Base-by-base conservation (phyloP, 92 coral and sea anemone genomes). In the Parazoanthus atlanticus region DNA sequence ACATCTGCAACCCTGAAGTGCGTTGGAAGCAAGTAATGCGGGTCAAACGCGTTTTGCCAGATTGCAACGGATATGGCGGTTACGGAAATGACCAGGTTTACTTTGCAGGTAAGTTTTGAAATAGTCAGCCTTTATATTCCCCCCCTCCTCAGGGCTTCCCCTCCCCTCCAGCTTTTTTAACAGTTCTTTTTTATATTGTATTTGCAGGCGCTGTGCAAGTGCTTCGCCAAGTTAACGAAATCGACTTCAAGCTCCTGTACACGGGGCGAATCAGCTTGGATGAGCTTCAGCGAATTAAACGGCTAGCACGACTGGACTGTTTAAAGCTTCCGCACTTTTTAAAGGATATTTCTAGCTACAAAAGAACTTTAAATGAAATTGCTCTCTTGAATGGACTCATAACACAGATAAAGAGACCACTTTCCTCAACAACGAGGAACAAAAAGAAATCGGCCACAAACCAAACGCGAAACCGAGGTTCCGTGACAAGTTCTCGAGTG, bases 21-120 rank as follows among this genome's bases (percentile, higher is more conserved):
- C 92, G 99, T 0, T 97, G 98, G 98, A 97, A 97, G 80, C 96
- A 94, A 32, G 99, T 97, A 36, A 92, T 92, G 92, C 94, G 99
- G 25, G 98, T 94, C 36, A 97, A 97, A 88, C 93, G 99, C 15
- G 86, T 91, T 61, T 38, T 97, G 81, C 80, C 94, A 2, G 95
- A 97, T 90, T 95, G 98, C 88, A 94, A 91, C 71, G 96, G 92
- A 23, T 83, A 90, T 40, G 99, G 99, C 29, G 99, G 99, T 28
- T 92, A 93, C 36, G 99, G 99, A 15, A 92, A 93, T 69, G 99
- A 97, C 66, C 99, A 97, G 93, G 92, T 93, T 46, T 97, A 97
- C 86, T 97, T 97, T 77, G 95, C 96, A 82, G 99, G 99, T 95
- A 79, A 38, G 91, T 67, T 40, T 47, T 49, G 16, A 33, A 11